Conservation (phyloP, 2,797 vertebrate species). For the Sebastes iracundus region DNA sequence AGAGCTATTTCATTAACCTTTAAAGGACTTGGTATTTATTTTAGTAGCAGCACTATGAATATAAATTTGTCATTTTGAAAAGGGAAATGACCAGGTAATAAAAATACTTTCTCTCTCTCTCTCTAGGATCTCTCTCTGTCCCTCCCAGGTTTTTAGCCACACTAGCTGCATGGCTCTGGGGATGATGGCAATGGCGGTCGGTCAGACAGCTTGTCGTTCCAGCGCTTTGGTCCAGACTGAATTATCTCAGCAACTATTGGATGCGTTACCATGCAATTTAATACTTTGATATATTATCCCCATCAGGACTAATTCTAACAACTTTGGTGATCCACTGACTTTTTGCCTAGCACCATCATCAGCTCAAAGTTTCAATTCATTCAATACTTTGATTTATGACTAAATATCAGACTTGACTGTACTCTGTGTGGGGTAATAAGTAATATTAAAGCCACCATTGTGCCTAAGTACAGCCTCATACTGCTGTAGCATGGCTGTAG, state of each 20-base stretch:
- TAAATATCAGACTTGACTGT: background rate
- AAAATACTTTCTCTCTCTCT: slow-evolving; percentile 38
- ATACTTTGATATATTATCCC: background rate
- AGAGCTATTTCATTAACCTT: slow-evolving; percentile 82
- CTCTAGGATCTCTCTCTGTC: background rate
- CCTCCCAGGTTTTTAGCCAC: background rate
- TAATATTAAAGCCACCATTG: background rate
- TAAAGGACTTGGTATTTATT: slow-evolving; percentile 78
- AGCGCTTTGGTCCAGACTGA: background rate
- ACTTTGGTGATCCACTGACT: background rate
- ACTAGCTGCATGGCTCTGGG: background rate
- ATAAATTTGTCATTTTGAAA: slow-evolving; percentile 71
- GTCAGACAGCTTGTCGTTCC: background rate
- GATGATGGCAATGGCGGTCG: background rate
- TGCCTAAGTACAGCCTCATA: background rate
- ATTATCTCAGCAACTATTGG: background rate
- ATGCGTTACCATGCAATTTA: background rate
- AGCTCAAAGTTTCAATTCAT: background rate
- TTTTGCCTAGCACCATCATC: background rate
- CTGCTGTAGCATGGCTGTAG: background rate
- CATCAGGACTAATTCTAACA: background rate
- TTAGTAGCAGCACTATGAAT: slow-evolving; percentile 72
- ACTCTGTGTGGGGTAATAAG: no score
- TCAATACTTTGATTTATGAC: background rate
- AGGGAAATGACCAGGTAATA: slow-evolving; percentile 69